Evolutionary conservation across 2,888 invertebrate genomes (phyloP), one percentile per base, ranked within the genome.

Genomic region (Athetis lepigone): DNA sequence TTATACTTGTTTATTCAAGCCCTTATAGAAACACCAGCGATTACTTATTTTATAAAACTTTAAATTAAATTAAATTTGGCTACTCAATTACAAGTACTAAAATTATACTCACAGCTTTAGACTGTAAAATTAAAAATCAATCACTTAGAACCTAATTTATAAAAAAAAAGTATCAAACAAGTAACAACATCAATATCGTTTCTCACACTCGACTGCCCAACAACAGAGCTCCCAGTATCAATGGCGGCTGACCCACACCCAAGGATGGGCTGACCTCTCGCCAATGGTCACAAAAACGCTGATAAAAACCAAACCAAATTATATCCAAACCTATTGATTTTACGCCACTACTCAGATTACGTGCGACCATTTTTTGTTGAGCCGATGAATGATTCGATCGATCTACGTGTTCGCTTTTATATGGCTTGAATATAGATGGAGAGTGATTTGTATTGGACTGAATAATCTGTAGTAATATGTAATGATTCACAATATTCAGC

Each of bases 191-290:
- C n/a, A 25, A n/a, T 49, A 59, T 39, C 7, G 19, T 8, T 33
- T 42, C 46, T 55, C 51, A 68, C 56, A 74, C 8, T 62, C 21
- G 11, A 62, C 6, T 62, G 62, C 39, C 25, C 45, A 60, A 65
- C 58, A 67, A 74, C 27, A 61, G 61, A 50, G 13, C 8, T 54
- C 29, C 8, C 61, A 51, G 74, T 52, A 63, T 79, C 62, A 72
- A 72, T 75, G 63, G 61, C 29, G 21, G 54, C 42, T 77, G 76
- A 75, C 79, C 77, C 79, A 57, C 61, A 54, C 76, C 62, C 77
- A 79, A 77, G 79, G 70, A 79, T 79, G 50, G 39, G 52, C 58
- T 63, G 76, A 77, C 77, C 79, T 72, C 69, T 67, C 18, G 2
- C 49, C 58, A 79, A 59, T 46, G 23, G 50, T 13, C 51, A 71